A percentile compares a stretch with the other conserved stretches of the same genome.
Evolutionary conservation across 2,797 vertebrate species (phyloP).

Genomic region (Enteromius fasciolatus): DNA sequence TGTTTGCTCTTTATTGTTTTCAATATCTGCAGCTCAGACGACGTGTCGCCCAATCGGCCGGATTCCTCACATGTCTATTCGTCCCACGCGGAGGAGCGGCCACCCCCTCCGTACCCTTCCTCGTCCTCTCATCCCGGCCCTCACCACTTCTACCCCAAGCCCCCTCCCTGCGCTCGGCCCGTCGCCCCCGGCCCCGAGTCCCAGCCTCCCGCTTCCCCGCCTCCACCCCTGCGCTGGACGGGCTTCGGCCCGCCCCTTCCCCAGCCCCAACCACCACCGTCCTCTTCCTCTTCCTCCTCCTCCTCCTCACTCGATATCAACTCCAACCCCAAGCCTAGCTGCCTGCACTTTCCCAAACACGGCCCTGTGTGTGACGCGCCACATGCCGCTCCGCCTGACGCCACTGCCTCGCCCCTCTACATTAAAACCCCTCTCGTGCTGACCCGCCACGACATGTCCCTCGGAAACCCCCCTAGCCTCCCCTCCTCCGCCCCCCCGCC

Average conservation of each 20-base stretch:
- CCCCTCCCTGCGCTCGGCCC: constrained; percentile 78
- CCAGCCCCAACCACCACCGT: constrained; percentile 71
- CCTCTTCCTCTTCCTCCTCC: constrained; percentile 77
- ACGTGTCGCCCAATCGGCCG: constrained; percentile 84
- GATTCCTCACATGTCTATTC: constrained; percentile 84
- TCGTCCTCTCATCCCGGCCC: constrained; percentile 72
- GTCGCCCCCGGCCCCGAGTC: constrained; percentile 82
- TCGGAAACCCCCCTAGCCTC: constrained; percentile 82
- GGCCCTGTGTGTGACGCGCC: constrained; percentile 73
- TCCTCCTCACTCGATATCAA: constrained; percentile 84
- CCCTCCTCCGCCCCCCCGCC: constrained; percentile 77
- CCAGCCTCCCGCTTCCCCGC: constrained; percentile 77
- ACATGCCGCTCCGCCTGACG: constrained; percentile 73
- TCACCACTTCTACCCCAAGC: constrained; percentile 80
- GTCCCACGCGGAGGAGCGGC: constrained; percentile 80
- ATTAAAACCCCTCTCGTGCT: constrained; percentile 82
- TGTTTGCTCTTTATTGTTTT: constrained; percentile 76
- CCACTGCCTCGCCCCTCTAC: constrained; percentile 80
- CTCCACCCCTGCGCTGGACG: constrained; percentile 77
- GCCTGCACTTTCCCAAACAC: constrained; percentile 84
- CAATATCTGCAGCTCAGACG: constrained; percentile 86
- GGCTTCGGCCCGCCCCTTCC: constrained; percentile 79
- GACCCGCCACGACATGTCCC: constrained; percentile 80
- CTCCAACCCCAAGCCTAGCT: constrained; percentile 83
- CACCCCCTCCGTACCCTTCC: constrained; percentile 79